phyloP scores from a whole-genome alignment of 2,113 vertebrate species.

The Mus musculus region DNA sequence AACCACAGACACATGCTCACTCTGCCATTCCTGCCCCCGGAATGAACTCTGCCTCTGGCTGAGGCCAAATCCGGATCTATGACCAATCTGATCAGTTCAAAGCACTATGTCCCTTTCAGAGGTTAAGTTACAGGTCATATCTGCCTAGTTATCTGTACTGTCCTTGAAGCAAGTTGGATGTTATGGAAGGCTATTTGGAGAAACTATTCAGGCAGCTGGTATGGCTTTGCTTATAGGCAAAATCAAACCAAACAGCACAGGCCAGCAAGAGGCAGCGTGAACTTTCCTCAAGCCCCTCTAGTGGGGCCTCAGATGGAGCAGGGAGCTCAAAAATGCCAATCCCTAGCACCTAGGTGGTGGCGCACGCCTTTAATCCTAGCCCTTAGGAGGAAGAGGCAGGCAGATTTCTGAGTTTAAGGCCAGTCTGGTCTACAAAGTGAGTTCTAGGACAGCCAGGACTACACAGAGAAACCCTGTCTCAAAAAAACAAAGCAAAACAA shows the following conservation, averaged over 20 bases:
- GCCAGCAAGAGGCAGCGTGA: not conserved
- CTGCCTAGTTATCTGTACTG: not conserved
- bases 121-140: not conserved
- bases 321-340: not conserved
- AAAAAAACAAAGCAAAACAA: no score
- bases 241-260: not conserved
- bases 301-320: not conserved
- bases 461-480: no score
- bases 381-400: no score
- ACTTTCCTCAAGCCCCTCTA: not conserved
- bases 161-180: not conserved
- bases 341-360: not conserved
- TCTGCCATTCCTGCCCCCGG: not conserved
- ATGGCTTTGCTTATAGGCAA: not conserved
- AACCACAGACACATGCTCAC: not conserved
- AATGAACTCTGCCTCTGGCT: not conserved
- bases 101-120: not conserved
- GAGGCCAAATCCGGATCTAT: not conserved
- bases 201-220: not conserved
- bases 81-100: not conserved
- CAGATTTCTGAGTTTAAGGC: no score
- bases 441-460: no score
- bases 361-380: no score
- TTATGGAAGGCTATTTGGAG: not conserved
- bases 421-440: no score